Conservation (phyloP, 2,797 vertebrate genomes). For the Microcaecilia unicolor region DNA sequence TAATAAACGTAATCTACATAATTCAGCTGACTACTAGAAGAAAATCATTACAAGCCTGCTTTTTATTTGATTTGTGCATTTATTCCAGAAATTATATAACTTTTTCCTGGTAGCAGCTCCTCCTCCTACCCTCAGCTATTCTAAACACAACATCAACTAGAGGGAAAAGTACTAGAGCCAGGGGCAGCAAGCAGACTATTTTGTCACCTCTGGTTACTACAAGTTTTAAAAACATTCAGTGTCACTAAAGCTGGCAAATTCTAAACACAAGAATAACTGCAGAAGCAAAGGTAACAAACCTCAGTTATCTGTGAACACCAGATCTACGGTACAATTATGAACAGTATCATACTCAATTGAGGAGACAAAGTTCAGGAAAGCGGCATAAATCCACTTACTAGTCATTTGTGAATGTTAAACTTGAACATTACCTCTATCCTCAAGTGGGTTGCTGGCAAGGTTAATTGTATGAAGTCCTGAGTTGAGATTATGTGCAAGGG, state of each 20-base stretch:
- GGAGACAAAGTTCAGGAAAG: not conserved
- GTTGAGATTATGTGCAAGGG: conserved; percentile 79
- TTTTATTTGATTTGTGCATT: no score
- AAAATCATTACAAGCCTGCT: no score
- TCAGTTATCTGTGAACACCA: conserved; percentile 2
- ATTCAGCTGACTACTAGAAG: no score
- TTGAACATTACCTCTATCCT: conserved; percentile 78
- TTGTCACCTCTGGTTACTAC: no score
- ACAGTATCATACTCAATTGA: not conserved
- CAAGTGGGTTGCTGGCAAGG: conserved; percentile 88
- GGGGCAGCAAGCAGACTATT: no score
- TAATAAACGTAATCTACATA: no score
- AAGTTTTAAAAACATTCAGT: not conserved
- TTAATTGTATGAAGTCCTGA: conserved; percentile 90
- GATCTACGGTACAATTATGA: conserved; percentile 4
- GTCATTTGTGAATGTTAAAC: not conserved
- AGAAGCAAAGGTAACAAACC: not conserved
- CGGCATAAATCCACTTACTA: conserved; percentile 3
- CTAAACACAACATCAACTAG: no score
- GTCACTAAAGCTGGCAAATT: not conserved
- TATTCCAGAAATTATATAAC: no score
- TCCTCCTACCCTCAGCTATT: no score
- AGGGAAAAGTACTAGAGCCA: no score
- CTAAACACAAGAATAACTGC: not conserved
- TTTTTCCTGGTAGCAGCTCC: no score